Base-by-base conservation (phyloP, 2,113 vertebrate species). In the Cynoglossus semilaevis region DNA sequence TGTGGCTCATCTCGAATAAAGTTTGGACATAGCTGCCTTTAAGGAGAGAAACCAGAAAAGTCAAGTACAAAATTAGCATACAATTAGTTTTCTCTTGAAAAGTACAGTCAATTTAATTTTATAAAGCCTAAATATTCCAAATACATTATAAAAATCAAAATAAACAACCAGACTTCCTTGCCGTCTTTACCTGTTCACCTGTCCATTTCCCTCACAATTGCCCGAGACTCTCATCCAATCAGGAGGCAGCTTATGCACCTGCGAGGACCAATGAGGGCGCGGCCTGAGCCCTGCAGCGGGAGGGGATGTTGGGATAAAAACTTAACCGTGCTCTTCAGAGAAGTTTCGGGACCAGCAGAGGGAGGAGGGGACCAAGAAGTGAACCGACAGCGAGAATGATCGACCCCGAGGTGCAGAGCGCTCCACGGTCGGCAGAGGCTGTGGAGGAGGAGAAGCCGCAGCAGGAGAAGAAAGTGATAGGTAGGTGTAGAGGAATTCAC, bases 401-500 rank as follows among this genome's bases (percentile, higher is more conserved):
- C 52, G 91, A 92, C 87, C 58, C 80, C 63, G 90, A 91, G 69
- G 80, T 75, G 74, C 87, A 86, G 80, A 85, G 76, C 74, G 78
- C 83, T 58, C 77, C 83, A 53, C 77, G 81, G 49, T 18, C 83
- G 67, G 72, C 70, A 34, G 70, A 76, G 57, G 80, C 35, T 74
- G 82, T 87, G 8, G 81, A 87, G 7, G 81, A 87, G 7, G 86
- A 86, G 5, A 61, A 82, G 9, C 72, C 83, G 1, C 88, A 86
- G 48, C 77, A 84, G 5, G 90, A 92, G 81, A 88, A 86, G 53
- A 92, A 87, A 83, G 70, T 90, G 16, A 88, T 92, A 72, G 91
- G 91, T 92, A 84, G 63, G 85, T 70, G 5, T 2, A 5, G 7
- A 37, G 11, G 4, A 1, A 38, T 29, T 29, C 22, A 29, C 22